These are phyloP conservation scores for Ageneiosus marmoratus DNA, from an alignment of 2,113 vertebrate genomes.

Conservation along the genomic window DNA sequence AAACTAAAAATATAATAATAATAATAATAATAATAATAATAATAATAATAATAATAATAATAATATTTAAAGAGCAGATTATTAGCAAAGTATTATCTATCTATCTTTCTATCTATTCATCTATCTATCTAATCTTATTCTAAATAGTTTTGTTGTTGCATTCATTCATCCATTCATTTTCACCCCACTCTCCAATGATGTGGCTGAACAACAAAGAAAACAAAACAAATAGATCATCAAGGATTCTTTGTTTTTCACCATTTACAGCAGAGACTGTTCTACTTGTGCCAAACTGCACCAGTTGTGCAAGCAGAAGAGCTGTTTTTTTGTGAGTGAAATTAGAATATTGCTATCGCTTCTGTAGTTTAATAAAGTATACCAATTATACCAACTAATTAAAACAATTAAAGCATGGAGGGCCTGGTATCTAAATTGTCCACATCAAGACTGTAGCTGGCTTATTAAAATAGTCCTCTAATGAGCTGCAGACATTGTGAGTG, in stretches of 20 bases:
- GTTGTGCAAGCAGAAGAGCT: slow-evolving; percentile 54
- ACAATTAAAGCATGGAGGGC: slow-evolving; percentile 65
- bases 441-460: slow-evolving; percentile 62
- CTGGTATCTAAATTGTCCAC: slow-evolving; percentile 59
- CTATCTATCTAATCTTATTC: not conserved
- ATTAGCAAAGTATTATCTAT: not conserved
- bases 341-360: slow-evolving; percentile 56
- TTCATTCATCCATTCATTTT: not conserved
- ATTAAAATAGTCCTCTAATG: slow-evolving; percentile 67
- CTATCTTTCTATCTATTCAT: not conserved
- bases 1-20: too few species aligned
- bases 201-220: slow-evolving; percentile 48
- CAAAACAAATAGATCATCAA: slow-evolving; percentile 45
- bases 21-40: too few species aligned
- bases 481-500: slow-evolving; percentile 55
- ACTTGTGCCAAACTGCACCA: slow-evolving; percentile 58
- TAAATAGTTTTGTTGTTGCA: not conserved
- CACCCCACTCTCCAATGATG: slow-evolving; percentile 48
- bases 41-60: too few species aligned
- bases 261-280: slow-evolving; percentile 55
- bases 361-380: slow-evolving; percentile 58
- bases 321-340: slow-evolving; percentile 58
- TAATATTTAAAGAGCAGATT: not conserved
- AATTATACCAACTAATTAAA: slow-evolving; percentile 71
- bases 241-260: slow-evolving; percentile 11